Evolutionary conservation across 2,888 invertebrate species (phyloP).

Genomic region (Eilema depressum): DNA sequence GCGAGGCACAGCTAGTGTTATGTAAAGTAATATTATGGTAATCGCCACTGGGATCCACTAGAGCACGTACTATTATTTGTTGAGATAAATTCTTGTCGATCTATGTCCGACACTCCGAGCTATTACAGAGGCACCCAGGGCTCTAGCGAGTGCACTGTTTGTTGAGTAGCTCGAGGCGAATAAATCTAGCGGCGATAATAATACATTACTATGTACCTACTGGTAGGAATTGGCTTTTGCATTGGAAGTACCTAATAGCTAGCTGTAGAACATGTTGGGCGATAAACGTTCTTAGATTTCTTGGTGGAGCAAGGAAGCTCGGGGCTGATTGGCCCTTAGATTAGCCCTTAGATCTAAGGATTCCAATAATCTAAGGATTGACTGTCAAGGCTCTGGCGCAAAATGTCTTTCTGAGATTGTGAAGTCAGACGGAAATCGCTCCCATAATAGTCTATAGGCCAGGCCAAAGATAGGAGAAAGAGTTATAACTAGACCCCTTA

Average conservation of each 20-base stretch:
- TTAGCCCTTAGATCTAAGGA: too few species aligned
- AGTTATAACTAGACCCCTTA: too few species aligned
- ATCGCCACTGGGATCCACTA: not conserved
- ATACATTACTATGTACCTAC: too few species aligned
- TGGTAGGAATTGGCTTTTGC: not conserved
- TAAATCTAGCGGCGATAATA: not conserved
- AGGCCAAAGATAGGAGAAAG: too few species aligned
- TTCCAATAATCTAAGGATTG: too few species aligned
- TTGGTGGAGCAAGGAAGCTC: too few species aligned
- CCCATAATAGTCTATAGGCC: too few species aligned
- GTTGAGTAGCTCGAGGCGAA: not conserved
- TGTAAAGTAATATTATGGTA: not conserved
- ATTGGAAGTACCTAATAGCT: not conserved
- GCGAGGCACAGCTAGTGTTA: not conserved
- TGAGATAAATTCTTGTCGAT: not conserved
- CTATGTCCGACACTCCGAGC: too few species aligned
- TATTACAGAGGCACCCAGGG: not conserved
- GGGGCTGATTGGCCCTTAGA: too few species aligned
- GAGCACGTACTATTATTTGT: slow-evolving; percentile 1
- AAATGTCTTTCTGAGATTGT: too few species aligned
- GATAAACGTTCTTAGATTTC: not conserved
- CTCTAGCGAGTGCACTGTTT: not conserved
- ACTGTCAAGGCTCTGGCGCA: too few species aligned
- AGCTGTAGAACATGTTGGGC: not conserved
- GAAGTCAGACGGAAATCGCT: too few species aligned